These are phyloP conservation scores for Oxygymnocypris stewartii DNA, from an alignment of 2,113 vertebrate genomes.

Conservation along the genomic window DNA sequence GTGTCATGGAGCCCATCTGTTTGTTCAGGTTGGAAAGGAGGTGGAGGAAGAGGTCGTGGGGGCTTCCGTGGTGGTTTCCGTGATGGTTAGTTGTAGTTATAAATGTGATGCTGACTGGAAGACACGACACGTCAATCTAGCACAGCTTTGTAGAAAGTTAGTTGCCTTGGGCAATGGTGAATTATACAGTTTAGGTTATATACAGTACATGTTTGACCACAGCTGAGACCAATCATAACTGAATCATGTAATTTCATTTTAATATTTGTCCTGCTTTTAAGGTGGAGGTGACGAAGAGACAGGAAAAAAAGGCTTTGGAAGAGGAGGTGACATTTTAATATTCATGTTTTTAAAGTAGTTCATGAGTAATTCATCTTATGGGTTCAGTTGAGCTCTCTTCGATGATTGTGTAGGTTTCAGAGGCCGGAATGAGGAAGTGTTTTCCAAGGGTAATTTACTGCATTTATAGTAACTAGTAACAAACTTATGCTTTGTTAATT, in stretches of 20 bases:
- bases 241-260: neutral
- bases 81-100: conserved; percentile 55
- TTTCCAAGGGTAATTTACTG: conserved; percentile 53
- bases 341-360: neutral
- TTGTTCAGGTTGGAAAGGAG: conserved; percentile 49
- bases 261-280: conserved; percentile 40
- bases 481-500: neutral
- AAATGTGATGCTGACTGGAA: neutral
- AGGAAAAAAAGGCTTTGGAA: conserved; percentile 56
- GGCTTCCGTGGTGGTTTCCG: conserved; percentile 53
- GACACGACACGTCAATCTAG: neutral
- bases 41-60: conserved; percentile 53
- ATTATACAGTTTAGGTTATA: neutral
- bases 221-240: neutral
- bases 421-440: conserved; percentile 67
- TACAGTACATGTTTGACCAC: neutral
- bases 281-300: conserved; percentile 48
- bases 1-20: neutral
- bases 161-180: neutral
- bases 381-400: neutral
- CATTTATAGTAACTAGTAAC: neutral
- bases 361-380: neutral
- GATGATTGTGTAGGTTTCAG: conserved; percentile 65
- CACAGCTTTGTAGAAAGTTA: neutral
- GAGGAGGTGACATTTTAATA: conserved; percentile 61